phyloP scores from a whole-genome alignment of 2,113 vertebrate genomes.

The Phalacrocorax brasilianus region DNA sequence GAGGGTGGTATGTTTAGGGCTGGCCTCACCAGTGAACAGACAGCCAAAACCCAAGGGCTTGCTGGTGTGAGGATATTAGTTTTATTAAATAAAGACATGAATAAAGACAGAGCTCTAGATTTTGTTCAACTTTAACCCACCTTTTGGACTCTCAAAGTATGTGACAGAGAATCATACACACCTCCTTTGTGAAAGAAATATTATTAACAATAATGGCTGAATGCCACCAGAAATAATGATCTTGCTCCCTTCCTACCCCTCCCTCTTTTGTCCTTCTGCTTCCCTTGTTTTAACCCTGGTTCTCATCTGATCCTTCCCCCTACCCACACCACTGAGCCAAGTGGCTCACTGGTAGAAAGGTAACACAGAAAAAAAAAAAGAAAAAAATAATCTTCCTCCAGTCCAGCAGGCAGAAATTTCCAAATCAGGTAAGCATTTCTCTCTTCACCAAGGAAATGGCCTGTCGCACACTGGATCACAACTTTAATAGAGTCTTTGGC shows the following conservation, averaged over 20 bases:
- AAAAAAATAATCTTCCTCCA: neutral
- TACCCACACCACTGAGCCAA: neutral
- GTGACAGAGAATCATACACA: neutral
- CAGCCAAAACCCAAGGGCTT: neutral
- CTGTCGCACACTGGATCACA: neutral
- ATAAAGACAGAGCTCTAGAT: neutral
- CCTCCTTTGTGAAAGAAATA: neutral
- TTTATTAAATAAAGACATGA: neutral
- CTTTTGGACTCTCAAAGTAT: neutral
- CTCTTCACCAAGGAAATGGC: neutral
- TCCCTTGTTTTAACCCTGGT: neutral
- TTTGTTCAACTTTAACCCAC: neutral
- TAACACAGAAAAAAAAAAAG: neutral
- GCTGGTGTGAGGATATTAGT: neutral
- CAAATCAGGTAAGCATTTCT: neutral
- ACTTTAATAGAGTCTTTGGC: neutral
- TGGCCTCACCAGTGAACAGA: neutral
- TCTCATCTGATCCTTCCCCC: neutral
- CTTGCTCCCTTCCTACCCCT: neutral
- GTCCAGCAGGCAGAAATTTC: neutral
- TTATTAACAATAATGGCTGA: conserved; percentile 15
- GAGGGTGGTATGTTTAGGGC: neutral
- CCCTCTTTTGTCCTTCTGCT: conserved; percentile 23
- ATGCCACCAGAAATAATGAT: neutral
- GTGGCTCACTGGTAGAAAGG: neutral